Base-by-base conservation (phyloP, 2,113 vertebrate genomes). In the Ranitomeya variabilis region DNA sequence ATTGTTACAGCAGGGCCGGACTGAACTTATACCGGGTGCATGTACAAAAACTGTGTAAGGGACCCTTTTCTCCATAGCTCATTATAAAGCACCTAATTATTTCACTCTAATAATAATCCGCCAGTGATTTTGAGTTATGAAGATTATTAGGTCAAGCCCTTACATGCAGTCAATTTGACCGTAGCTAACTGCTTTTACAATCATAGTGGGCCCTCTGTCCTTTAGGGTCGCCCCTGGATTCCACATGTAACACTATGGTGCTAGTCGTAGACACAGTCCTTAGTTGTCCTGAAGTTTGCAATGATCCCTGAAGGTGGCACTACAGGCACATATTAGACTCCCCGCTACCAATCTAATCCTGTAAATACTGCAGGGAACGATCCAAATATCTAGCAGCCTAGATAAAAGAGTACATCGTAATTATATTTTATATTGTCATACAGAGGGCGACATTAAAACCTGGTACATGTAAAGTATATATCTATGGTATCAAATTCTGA, bases 241-340 rank as follows among this genome's bases (percentile, higher is more conserved):
- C 66, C 66, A 37, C 14, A 6, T 66, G 64, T 66, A 66, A n/a
- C 21, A 7, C 7, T n/a, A 1, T n/a, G n/a, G 21, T n/a, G 13
- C 14, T 16, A 73, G 31, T 19, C 16, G 19, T 45, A 18, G 14
- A 74, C 6, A 74, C 18, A 18, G 15, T 18, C 15, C 2, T 9
- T 45, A 37, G 23, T 21, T 10, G 31, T 52, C 11, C 14, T 83
- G 80, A 51, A 62, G 18, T 82, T 82, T 45, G 16, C 80, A 67
- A n/a, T 66, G 21, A 4, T 67, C 21, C 81, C 81, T 83, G 81
- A 54, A 67, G 81, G 62, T 83, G 81, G 81, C 81, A 54, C 1
- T 83, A 69, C 18, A 51, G 37, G 26, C 19, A 83, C 64, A 67
- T 69, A 21, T 26, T 54, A 59, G 3, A 16, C n/a, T n/a, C 13